A percentile compares a stretch with the other conserved stretches of the same genome.
These are phyloP conservation scores for Drosophila repletoides DNA, from an alignment of 1,140 invertebrate species.

Conservation along the genomic window DNA sequence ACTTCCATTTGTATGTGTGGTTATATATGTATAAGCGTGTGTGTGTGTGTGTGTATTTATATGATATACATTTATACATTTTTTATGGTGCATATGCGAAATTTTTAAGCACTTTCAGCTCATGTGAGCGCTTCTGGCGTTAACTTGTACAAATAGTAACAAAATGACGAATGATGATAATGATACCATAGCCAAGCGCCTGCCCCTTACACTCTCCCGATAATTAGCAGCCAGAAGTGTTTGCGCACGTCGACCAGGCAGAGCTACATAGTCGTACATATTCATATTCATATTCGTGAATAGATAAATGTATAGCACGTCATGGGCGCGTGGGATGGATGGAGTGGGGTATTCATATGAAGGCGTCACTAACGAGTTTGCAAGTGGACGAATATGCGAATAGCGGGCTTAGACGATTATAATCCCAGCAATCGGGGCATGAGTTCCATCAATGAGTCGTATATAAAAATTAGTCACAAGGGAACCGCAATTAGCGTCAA, in stretches of 20 bases:
- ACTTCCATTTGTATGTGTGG: constrained; percentile 8
- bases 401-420: constrained; percentile 18
- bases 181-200: constrained; percentile 33
- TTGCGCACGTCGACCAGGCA: background rate
- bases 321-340: constrained; percentile 25
- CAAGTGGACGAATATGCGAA: constrained; percentile 11
- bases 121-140: constrained; percentile 54
- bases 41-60: background rate
- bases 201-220: background rate
- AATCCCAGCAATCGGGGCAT: constrained; percentile 28
- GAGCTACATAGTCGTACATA: no score
- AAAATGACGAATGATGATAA: constrained; percentile 52
- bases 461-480: constrained; percentile 63
- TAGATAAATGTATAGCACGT: constrained; percentile 12
- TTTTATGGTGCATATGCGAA: constrained; percentile 34
- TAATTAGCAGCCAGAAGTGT: constrained; percentile 29
- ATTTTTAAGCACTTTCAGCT: constrained; percentile 52
- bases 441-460: constrained; percentile 47
- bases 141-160: constrained; percentile 39
- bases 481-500: constrained; percentile 60
- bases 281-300: no score
- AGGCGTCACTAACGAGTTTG: constrained; percentile 49
- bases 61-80: background rate
- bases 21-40: constrained; percentile 14
- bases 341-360: no score